Base-by-base conservation (phyloP, 2,113 vertebrate species). In the Muntiacus reevesi region DNA sequence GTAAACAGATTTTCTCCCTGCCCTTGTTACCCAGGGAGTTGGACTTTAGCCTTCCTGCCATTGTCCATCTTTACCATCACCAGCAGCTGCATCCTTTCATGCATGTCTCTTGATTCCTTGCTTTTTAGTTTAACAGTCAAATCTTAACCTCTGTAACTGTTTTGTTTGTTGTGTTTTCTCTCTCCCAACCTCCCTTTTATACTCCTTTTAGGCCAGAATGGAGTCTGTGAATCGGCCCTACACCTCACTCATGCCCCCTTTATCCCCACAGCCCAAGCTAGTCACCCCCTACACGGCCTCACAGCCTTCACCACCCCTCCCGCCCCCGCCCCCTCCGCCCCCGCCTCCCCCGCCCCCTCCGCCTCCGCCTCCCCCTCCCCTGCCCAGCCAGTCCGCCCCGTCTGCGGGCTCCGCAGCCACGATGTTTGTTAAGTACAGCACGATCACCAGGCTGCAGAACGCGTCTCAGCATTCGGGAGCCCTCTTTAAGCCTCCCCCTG, bases 351-450 rank as follows among this genome's bases (percentile, higher is more conserved):
- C 98, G 0, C 98, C 98, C 0, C 94, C 98, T 0, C 95, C 98
- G 0, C 95, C 98, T 0, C 96, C 98, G 0, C 99, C 99, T 0
- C 98, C 97, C 0, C 97, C 99, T 0, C 99, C 98, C 0, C 98
- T 98, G 15, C 99, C 98, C 98, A 99, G 98, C 98, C 99, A 23
- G 88, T 96, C 98, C 0, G 74, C 97, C 10, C 97, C 98, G 2
- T 98, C 98, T 1, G 60, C 90, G 0, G 98, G 95, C 71, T 96
- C 98, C 0, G 91, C 98, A 0, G 99, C 99, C 57, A 98, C 98
- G 1, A 98, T 99, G 98, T 99, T 99, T 9, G 98, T 99, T 96
- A 99, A 99, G 96, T 99, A 98, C 98, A 99, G 99, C 98, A 99
- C 99, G 9, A 99, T 99, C 97, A 99, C 98, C 55, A 96, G 99